Conservation (phyloP, 2,113 vertebrate genomes). For the Tenrec ecaudatus region DNA sequence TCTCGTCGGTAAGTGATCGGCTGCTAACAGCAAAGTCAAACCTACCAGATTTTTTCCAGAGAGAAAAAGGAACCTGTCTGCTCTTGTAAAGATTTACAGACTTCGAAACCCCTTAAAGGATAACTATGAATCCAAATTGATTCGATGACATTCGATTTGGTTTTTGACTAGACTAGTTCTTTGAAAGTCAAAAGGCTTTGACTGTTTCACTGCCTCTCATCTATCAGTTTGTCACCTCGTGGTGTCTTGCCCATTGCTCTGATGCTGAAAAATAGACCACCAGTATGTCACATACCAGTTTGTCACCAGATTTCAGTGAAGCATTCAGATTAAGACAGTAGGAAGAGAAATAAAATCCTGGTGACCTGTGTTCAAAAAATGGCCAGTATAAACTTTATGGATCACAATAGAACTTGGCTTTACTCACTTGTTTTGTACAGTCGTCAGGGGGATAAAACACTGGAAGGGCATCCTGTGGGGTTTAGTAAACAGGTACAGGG, state of each 20-base stretch:
- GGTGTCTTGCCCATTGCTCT: background rate
- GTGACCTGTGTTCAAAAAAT: background rate
- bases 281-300: background rate
- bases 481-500: background rate
- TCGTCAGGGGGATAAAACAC: background rate
- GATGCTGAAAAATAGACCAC: background rate
- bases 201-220: no score
- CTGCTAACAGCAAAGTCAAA: no score
- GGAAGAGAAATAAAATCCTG: background rate
- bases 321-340: background rate
- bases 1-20: no score
- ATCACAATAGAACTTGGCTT: background rate
- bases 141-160: no score
- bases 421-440: background rate
- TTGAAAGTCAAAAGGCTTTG: no score
- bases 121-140: no score
- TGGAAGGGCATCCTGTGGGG: background rate
- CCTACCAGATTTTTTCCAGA: no score
- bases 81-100: no score
- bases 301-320: background rate
- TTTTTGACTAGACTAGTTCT: no score
- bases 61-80: no score
- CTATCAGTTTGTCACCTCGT: background rate
- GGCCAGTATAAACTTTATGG: background rate
- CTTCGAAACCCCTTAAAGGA: no score